Evolutionary conservation across 1,140 invertebrate genomes (phyloP).

Genomic region (Belonocnema kinseyi): DNA sequence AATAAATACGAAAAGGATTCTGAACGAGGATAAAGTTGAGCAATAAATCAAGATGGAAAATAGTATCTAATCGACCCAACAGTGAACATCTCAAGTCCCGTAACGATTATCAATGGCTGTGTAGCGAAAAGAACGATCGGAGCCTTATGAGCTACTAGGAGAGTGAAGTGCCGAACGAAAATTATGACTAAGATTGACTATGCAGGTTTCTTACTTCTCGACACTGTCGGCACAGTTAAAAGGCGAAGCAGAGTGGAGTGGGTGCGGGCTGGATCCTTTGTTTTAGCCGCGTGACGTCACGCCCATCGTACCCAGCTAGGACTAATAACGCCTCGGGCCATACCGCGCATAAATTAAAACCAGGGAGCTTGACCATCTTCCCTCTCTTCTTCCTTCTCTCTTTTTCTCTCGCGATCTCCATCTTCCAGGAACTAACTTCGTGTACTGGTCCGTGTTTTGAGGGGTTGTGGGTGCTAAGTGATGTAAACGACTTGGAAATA

Average conservation of each 20-base stretch:
- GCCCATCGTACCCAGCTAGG: conserved; percentile 64
- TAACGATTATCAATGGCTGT: conserved; percentile 4
- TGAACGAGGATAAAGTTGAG: neutral
- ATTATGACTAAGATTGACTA: conserved; percentile 38
- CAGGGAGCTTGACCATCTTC: conserved; percentile 55
- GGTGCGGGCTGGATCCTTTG: conserved; percentile 66
- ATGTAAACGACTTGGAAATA: neutral
- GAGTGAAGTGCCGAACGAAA: conserved; percentile 27
- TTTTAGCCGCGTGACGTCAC: conserved; percentile 73
- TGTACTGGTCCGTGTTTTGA: no score
- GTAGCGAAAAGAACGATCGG: neutral
- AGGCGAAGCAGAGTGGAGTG: conserved; percentile 60
- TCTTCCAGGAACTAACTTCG: conserved; percentile 52
- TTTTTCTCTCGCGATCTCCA: conserved; percentile 35
- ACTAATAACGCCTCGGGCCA: conserved; percentile 70
- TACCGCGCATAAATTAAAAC: conserved; percentile 73
- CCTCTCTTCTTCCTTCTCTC: conserved; percentile 36
- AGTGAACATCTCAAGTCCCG: conserved; percentile 9
- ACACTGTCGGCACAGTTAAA: conserved; percentile 62
- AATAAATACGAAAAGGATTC: neutral
- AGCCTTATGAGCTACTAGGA: conserved; percentile 7
- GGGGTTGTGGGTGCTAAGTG: neutral
- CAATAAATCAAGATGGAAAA: neutral
- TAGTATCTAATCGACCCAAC: neutral
- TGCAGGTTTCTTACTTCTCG: conserved; percentile 42